These are phyloP conservation scores for Mylabris phalerata DNA, from an alignment of 1,140 invertebrate genomes.

Conservation along the genomic window DNA sequence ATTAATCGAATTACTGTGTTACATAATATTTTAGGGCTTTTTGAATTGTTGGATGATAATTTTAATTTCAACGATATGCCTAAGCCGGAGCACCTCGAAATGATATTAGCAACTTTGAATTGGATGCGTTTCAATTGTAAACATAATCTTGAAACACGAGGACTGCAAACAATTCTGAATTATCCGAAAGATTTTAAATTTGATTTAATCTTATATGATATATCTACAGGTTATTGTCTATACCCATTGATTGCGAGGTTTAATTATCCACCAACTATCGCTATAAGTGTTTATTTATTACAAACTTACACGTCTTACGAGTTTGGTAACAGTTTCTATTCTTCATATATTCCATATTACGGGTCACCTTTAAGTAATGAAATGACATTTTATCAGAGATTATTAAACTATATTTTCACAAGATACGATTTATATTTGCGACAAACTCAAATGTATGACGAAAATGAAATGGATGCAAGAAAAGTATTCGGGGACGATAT, in stretches of 20 bases:
- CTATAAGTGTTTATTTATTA: not conserved
- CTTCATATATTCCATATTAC: conserved; percentile 4
- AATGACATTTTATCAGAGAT: conserved; percentile 4
- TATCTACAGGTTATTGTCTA: conserved; percentile 25
- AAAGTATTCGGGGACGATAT: conserved; percentile 4
- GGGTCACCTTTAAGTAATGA: not conserved
- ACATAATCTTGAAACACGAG: not conserved
- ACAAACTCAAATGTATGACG: not conserved
- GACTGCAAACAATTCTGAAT: conserved; percentile 10
- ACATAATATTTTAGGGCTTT: no score
- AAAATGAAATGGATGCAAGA: not conserved
- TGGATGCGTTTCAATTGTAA: not conserved
- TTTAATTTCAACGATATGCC: not conserved
- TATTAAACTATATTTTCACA: not conserved
- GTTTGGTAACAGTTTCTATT: conserved; percentile 2
- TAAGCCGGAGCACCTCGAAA: not conserved
- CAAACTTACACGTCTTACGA: conserved; percentile 1
- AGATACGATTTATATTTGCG: not conserved
- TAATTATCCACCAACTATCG: conserved; percentile 7
- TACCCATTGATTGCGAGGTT: conserved; percentile 5
- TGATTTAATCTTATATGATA: conserved; percentile 31
- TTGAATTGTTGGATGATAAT: not conserved
- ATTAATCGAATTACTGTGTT: no score
- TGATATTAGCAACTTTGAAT: not conserved
- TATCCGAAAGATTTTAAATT: conserved; percentile 29